phyloP scores from a whole-genome alignment of 2,113 vertebrate species.

The Hippolais icterina region DNA sequence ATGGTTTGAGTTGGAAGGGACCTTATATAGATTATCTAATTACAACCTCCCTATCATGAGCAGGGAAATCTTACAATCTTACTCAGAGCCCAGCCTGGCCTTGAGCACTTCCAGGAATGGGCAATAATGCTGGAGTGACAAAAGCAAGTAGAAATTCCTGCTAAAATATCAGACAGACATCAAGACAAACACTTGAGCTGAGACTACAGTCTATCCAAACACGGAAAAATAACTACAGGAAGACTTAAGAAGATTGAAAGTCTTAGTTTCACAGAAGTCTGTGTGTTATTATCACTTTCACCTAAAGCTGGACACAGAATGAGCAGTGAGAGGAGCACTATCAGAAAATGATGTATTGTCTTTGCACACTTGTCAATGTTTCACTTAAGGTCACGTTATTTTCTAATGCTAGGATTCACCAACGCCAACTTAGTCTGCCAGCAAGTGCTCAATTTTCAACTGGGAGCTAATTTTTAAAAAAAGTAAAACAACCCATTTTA shows the following conservation, averaged over 20 bases:
- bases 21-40: background rate
- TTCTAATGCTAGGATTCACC: background rate
- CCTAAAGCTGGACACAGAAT: background rate
- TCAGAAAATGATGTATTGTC: background rate
- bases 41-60: background rate
- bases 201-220: background rate
- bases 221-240: background rate
- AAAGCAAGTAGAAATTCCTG: background rate
- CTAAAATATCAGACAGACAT: background rate
- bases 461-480: background rate
- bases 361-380: background rate
- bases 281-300: background rate
- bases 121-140: background rate
- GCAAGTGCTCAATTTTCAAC: background rate
- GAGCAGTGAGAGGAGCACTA: background rate
- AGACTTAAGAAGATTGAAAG: background rate
- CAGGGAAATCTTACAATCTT: background rate
- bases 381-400: background rate
- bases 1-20: background rate
- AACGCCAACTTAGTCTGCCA: background rate
- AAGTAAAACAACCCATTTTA: background rate
- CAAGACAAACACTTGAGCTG: background rate
- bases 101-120: background rate
- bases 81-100: background rate
- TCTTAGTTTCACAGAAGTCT: background rate